A percentile compares a stretch with the other conserved stretches of the same genome.
phyloP scores from a whole-genome alignment of 2,113 vertebrate species.

The Tragelaphus strepsiceros region DNA sequence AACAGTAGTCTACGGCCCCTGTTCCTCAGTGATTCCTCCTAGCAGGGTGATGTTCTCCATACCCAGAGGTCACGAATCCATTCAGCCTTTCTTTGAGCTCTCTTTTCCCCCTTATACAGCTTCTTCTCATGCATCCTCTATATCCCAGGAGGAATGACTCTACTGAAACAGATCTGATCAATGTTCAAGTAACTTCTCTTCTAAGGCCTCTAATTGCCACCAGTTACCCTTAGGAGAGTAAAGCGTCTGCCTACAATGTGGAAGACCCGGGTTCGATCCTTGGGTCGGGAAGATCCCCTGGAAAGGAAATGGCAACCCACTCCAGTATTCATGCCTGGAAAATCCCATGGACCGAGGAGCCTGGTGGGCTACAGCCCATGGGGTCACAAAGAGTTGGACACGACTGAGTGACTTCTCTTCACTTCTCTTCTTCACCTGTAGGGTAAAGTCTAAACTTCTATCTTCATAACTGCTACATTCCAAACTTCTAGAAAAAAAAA shows the following conservation, averaged over 20 bases:
- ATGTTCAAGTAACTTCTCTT: not conserved
- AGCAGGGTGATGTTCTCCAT: not conserved
- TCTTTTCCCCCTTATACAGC: not conserved
- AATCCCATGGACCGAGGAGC: too few species aligned
- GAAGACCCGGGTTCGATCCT: rapidly evolving
- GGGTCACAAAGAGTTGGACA: too few species aligned
- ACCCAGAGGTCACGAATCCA: not conserved
- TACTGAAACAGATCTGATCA: not conserved
- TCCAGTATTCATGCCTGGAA: too few species aligned
- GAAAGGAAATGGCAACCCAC: too few species aligned
- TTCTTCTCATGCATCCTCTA: not conserved
- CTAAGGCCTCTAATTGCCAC: not conserved
- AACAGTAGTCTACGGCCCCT: not conserved
- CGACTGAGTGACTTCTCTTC: too few species aligned
- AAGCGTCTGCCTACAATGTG: rapidly evolving
- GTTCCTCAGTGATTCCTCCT: not conserved
- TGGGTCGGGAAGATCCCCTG: too few species aligned
- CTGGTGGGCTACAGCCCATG: too few species aligned
- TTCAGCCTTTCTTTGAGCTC: not conserved
- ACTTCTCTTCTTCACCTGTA: not conserved
- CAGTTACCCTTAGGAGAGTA: not conserved
- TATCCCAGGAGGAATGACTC: not conserved
- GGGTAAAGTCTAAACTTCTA: not conserved
- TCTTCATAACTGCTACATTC: not conserved
- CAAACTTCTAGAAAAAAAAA: not conserved